Conservation (phyloP, 2,113 vertebrate genomes). For the Etia nguti region DNA sequence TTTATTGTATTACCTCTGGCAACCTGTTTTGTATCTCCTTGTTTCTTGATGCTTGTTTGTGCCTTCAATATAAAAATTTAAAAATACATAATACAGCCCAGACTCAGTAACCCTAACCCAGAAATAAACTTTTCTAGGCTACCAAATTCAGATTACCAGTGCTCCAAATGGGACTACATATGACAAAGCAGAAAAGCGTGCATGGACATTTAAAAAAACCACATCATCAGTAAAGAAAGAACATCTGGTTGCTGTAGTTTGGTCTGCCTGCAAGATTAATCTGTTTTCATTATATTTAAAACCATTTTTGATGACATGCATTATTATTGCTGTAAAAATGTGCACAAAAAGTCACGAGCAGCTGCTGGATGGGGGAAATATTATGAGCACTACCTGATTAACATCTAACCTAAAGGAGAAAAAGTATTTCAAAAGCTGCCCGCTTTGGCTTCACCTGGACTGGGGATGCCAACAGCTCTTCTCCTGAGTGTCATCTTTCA, state of each 20-base stretch:
- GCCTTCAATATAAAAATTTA: background rate
- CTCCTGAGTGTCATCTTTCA: background rate
- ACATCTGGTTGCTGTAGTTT: background rate
- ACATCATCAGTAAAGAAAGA: background rate
- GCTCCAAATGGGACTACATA: background rate
- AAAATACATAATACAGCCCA: background rate
- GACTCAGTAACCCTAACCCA: background rate
- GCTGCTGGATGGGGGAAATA: background rate
- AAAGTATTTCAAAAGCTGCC: background rate
- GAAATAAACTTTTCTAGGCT: accelerated
- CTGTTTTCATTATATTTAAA: background rate
- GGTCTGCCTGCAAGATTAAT: background rate
- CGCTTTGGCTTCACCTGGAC: accelerated
- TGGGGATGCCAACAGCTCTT: accelerated
- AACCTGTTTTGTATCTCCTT: accelerated
- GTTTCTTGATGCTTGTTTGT: background rate
- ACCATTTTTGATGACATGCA: accelerated
- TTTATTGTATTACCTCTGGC: background rate
- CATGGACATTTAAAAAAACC: accelerated
- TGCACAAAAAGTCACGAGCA: background rate
- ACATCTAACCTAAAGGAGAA: accelerated
- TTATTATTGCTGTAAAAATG: background rate
- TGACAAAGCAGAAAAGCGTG: accelerated
- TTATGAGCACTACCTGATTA: background rate
- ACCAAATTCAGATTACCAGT: accelerated